Evolutionary conservation across 2,113 vertebrate genomes (phyloP).

Genomic region (Heptranchias perlo): DNA sequence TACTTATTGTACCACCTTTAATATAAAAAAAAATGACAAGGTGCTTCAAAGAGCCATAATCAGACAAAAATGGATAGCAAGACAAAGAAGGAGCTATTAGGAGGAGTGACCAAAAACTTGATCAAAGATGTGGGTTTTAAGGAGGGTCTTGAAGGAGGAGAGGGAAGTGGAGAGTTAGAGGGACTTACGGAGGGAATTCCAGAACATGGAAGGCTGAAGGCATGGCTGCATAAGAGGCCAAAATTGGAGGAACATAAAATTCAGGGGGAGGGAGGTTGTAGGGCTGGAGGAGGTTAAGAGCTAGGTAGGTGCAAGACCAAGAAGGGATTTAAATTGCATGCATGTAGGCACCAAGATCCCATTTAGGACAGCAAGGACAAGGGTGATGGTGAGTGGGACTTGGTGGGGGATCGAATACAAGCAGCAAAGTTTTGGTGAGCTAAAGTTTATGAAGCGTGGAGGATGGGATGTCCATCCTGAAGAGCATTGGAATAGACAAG

Average conservation of each 20-base stretch:
- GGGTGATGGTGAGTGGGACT: background rate
- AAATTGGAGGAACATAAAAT: background rate
- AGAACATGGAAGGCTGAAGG: background rate
- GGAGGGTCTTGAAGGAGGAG: background rate
- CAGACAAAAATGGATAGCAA: background rate
- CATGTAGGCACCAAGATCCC: background rate
- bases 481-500: background rate
- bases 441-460: background rate
- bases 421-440: background rate
- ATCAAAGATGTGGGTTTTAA: background rate
- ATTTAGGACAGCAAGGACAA: background rate
- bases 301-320: background rate
- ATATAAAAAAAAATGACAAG: background rate
- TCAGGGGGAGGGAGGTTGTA: background rate
- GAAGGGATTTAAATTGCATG: background rate
- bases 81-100: background rate
- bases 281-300: background rate
- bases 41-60: background rate
- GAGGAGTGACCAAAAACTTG: background rate
- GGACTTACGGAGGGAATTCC: background rate
- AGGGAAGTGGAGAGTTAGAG: background rate
- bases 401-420: background rate
- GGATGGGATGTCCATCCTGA: background rate
- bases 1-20: background rate
- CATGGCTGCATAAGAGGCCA: background rate